Percentiles rank a stretch among this genome's conserved stretches.
phyloP scores from a whole-genome alignment of 2,113 vertebrate species.

The Eptesicus fuscus region DNA sequence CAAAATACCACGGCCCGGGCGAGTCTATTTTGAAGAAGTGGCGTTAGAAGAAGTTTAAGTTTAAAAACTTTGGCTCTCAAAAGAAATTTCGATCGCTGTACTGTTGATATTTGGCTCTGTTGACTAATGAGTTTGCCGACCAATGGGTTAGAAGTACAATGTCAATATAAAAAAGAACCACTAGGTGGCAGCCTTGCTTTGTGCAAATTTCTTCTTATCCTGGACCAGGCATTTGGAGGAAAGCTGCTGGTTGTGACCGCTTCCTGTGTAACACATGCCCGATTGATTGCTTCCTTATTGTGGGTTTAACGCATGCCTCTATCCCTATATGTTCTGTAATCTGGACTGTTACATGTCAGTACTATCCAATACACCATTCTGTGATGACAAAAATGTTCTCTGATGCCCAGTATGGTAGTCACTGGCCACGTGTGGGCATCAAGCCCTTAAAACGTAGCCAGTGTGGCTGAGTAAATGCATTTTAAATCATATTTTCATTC shows the following conservation, averaged over 20 bases:
- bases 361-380: neutral
- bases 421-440: neutral
- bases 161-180: slow-evolving; percentile 28
- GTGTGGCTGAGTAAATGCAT: neutral
- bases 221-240: neutral
- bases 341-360: neutral
- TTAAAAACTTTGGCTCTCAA: too few species aligned
- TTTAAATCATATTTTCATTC: neutral
- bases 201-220: neutral
- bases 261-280: too few species aligned
- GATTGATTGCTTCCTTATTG: neutral
- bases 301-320: neutral
- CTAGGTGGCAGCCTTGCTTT: slow-evolving; percentile 68
- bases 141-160: neutral
- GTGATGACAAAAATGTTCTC: neutral
- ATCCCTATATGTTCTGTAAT: neutral
- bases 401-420: neutral
- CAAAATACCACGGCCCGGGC: too few species aligned
- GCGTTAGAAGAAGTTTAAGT: too few species aligned
- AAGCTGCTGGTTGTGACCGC: neutral
- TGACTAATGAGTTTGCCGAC: too few species aligned
- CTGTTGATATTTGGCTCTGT: too few species aligned
- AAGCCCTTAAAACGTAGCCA: neutral
- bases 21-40: too few species aligned
- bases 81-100: too few species aligned